Base-by-base conservation (phyloP, 2,888 invertebrate species). In the Ceramica pisi region DNA sequence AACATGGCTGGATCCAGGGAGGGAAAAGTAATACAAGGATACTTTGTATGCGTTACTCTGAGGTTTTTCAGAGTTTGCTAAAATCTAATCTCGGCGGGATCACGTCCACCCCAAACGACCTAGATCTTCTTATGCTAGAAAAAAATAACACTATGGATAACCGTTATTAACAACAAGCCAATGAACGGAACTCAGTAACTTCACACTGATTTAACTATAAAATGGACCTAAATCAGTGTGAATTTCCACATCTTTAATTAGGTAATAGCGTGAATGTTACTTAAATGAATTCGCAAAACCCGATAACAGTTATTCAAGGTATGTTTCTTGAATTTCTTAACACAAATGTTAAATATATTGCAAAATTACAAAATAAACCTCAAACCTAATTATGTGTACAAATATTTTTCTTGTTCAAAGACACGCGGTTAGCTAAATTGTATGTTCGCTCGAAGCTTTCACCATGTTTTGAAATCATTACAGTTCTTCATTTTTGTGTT, bases 321-420 rank as follows among this genome's bases (percentile, higher is more conserved):
- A 53, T 35, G 19, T 35, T 77, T 77, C 48, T 69, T 35, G 12
- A 16, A 77, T 74, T 78, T 71, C 71, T 9, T 44, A 26, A 70
- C 50, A 70, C 41, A 31, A 21, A 38, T 35, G n/a, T 60, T 60
- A n/a, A n/a, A n/a, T n/a, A n/a, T n/a, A 55, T 44, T 16, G 19
- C 26, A 26, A 61, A 78, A 57, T 71, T 60, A 71, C 78, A 61
- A 77, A 70, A 59, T 14, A 69, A 73, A 76, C 69, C 57, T 69
- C 46, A 69, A 53, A 59, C 51, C 31, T 16, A 70, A 73, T 51
- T 70, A 70, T n/a, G 53, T 59, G 41, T 72, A 41, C 21, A 14
- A 26, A 51, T 60, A 55, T 59, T 14, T 53, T 0, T 26, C 21
- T 65, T 57, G 23, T 67, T 44, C 44, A 76, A 76, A 57, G 35